Base-by-base conservation (phyloP, 2,797 vertebrate genomes). In the Parambassis ranga region DNA sequence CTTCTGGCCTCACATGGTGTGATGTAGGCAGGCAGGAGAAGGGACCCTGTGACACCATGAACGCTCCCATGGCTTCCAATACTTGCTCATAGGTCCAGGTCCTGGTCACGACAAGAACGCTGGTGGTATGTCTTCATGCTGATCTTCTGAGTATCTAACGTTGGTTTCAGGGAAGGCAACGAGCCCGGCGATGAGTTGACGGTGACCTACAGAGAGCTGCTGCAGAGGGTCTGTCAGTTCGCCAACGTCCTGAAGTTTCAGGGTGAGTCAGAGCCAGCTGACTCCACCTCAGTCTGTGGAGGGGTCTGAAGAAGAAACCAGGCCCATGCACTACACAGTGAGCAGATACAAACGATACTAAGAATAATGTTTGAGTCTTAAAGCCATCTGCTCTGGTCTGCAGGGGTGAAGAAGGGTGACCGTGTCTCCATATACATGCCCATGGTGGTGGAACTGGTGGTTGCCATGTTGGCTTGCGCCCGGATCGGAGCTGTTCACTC, bases 361-460 rank as follows among this genome's bases (percentile, higher is more conserved):
- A n/a, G n/a, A n/a, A n/a, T n/a, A n/a, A n/a, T n/a, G n/a, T n/a
- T n/a, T n/a, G n/a, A n/a, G n/a, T n/a, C n/a, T n/a, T n/a, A n/a
- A n/a, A n/a, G n/a, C n/a, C n/a, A n/a, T n/a, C n/a, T n/a, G n/a
- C n/a, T 6, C 31, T 7, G 28, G 2, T 46, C 3, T 46, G 1
- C 60, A 99, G 97, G 96, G 0, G 89, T 99, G 79, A 95, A 91
- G 72, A 99, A 99, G 75, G 97, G 97, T 0, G 96, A 99, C 74
- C 86, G 95, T 0, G 86, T 99, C 39, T 96, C 97, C 77, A 95
- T 99, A 62, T 99, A 99, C 88, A 94, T 99, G 95, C 97, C 97
- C 1, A 99, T 99, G 97, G 95, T 98, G 67, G 88, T 96, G 37
- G 96, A 99, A 81, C 91, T 99, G 52, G 95, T 99, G 46, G 83